Evolutionary conservation across 2,797 vertebrate species (phyloP), one percentile per base, ranked within the genome.

Genomic region (Macropodus opercularis): DNA sequence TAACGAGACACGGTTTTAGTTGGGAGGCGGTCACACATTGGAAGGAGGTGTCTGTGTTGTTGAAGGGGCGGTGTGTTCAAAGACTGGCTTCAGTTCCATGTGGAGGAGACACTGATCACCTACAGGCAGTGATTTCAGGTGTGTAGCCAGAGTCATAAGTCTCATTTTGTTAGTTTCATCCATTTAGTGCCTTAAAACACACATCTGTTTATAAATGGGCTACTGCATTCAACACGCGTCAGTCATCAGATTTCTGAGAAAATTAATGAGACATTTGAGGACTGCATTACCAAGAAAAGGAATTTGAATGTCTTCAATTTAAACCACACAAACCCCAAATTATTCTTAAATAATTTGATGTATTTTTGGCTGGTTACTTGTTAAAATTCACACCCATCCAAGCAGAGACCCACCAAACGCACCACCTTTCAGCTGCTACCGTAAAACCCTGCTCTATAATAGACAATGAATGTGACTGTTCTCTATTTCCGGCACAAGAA

Each of bases 41-140:
- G 48, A 50, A 52, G 80, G 61, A 77, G 75, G 70, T 22, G 47
- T 67, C 42, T 52, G 11, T 22, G 31, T 35, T 21, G 44, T 8
- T 39, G 6, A 6, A 53, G 13, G 48, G 58, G 52, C 36, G 8
- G 55, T 52, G 17, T 47, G 31, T 22, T 38, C 22, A 3, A 48
- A 34, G 12, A 22, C 38, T 11, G 8, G 3, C 40, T 63, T 46
- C 39, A 19, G n/a, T 38, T 40, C 39, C 34, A 8, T 9, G 1
- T 18, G 19, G 26, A 4, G 6, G 19, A 46, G 19, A 36, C 17
- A n/a, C 23, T 44, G 13, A 35, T 8, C 7, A 5, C 0, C 7
- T 10, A 1, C 9, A 8, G n/a, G n/a, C 3, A 15, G 57, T n/a
- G n/a, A n/a, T n/a, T n/a, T n/a, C n/a, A n/a, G n/a, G n/a, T n/a